Conservation (phyloP, 2,888 invertebrate genomes). For the Hydraecia micacea region DNA sequence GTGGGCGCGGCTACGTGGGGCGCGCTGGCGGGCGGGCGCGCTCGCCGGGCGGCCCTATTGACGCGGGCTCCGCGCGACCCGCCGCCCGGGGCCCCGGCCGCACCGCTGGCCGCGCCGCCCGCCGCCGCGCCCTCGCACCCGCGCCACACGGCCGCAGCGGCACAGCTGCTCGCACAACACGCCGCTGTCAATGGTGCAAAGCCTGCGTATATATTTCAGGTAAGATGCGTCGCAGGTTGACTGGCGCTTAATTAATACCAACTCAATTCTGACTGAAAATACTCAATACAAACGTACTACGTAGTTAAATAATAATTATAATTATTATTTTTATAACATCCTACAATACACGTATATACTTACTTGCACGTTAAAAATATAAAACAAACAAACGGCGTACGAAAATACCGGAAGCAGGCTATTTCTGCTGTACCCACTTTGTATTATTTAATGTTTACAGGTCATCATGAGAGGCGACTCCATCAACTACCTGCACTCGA, state of each 20-base stretch:
- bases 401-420: background rate
- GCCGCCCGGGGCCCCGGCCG: conserved; percentile 93
- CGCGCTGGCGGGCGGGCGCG: conserved; percentile 94
- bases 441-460: conserved; percentile 78
- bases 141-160: conserved; percentile 93
- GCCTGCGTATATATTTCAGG: conserved; percentile 92
- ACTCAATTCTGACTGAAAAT: background rate
- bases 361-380: background rate
- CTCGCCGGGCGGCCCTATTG: conserved; percentile 93
- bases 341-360: background rate
- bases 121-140: conserved; percentile 92
- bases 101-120: conserved; percentile 94
- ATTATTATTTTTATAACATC: conserved; percentile 7
- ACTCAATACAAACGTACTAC: background rate
- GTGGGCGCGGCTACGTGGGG: conserved; percentile 91
- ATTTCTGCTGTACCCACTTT: background rate
- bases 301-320: background rate
- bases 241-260: background rate
- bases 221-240: conserved; percentile 38
- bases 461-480: conserved; percentile 95
- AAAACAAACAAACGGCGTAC: background rate
- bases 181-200: conserved; percentile 92
- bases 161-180: conserved; percentile 95
- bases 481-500: conserved; percentile 95
- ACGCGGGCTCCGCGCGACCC: conserved; percentile 91